Evolutionary conservation across 2,113 vertebrate genomes (phyloP).

Genomic region (Atlantisia rogersi): DNA sequence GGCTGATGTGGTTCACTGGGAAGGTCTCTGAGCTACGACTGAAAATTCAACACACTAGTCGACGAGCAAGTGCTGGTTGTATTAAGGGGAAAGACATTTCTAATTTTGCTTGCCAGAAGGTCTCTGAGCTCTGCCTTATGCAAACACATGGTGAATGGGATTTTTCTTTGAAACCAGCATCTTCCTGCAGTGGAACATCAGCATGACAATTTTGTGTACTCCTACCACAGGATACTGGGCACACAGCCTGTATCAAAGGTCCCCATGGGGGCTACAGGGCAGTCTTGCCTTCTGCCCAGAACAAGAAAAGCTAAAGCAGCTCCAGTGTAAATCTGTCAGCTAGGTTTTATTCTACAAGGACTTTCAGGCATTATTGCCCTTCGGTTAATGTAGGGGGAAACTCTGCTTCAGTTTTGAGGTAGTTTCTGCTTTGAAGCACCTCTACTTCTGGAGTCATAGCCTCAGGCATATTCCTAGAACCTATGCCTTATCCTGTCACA

Average conservation of each 20-base stretch:
- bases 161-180: conserved; percentile 6
- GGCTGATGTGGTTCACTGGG: not conserved
- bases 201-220: not conserved
- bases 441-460: not conserved
- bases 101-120: not conserved
- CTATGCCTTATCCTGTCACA: not conserved
- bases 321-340: not conserved
- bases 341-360: not conserved
- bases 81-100: not conserved
- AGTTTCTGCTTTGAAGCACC: not conserved
- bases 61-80: not conserved
- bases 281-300: not conserved
- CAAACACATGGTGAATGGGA: not conserved
- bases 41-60: not conserved
- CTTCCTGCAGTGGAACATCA: not conserved
- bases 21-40: not conserved
- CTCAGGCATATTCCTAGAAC: not conserved
- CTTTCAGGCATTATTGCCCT: not conserved
- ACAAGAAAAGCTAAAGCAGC: not conserved
- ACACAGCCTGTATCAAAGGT: accelerated
- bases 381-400: not conserved
- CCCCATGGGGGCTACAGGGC: not conserved
- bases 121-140: not conserved
- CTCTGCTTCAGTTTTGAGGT: not conserved
- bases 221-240: not conserved